Conservation (phyloP, 2,113 vertebrate species). For the Grantiella picta region DNA sequence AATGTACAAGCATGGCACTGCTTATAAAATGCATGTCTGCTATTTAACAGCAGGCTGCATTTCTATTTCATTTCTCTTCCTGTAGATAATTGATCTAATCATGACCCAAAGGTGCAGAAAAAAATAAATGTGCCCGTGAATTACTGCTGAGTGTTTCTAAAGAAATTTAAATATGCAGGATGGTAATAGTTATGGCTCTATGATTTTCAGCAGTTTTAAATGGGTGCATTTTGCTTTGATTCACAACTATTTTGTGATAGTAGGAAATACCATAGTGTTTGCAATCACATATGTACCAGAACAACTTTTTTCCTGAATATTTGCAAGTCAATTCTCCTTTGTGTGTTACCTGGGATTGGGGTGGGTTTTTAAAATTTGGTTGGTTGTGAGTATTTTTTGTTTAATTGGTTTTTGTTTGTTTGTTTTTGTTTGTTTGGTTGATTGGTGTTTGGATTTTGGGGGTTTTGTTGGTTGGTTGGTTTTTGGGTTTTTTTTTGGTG, state of each 20-base stretch:
- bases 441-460: too few species aligned
- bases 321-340: background rate
- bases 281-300: background rate
- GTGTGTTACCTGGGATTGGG: background rate
- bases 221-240: background rate
- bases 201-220: background rate
- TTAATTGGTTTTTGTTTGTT: too few species aligned
- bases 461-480: too few species aligned
- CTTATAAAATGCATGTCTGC: conserved; percentile 6
- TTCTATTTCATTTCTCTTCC: background rate
- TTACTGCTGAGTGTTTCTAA: background rate
- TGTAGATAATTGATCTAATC: conserved; percentile 24
- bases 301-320: background rate
- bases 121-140: background rate
- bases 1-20: background rate
- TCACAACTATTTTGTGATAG: background rate
- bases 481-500: too few species aligned
- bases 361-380: too few species aligned
- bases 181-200: background rate
- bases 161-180: background rate
- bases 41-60: conserved; percentile 17
- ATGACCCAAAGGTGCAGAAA: background rate
- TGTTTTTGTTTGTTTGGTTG: too few species aligned
- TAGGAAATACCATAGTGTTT: background rate
- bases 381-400: too few species aligned